Base-by-base conservation (phyloP, 2,888 invertebrate genomes). In the Thereva unica region DNA sequence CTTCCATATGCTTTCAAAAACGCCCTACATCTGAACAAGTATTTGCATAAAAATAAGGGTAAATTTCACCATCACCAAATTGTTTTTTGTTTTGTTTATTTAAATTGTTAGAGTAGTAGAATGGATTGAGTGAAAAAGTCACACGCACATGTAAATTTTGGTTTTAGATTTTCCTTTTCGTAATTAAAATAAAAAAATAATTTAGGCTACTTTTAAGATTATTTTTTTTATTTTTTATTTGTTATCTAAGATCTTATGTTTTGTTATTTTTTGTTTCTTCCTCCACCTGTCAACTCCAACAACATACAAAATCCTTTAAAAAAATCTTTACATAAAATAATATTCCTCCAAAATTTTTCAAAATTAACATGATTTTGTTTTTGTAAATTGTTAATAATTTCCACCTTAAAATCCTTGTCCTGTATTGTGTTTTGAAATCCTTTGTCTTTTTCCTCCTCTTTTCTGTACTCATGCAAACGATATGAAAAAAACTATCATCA, bases 211-310 rank as follows among this genome's bases (percentile, higher is more conserved):
- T 53, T 53, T 52, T 64, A 64, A 64, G 64, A 64, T 53, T 64
- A 50, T 53, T 64, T 76, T 74, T 73, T 70, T 73, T 76, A 76
- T 77, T 76, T 72, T 77, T 78, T 78, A 77, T 75, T 74, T 76
- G 73, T 73, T 78, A 61, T 66, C 66, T 68, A 67, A 66, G 53
- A 34, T 50, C 66, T 67, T 65, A 55, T 65, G 47, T 67, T 67
- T 69, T 54, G 64, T 65, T 67, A 38, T 68, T 66, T 67, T 64
- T 71, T 59, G 49, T 69, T 50, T 69, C 41, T 65, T 63, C 66
- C 64, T 45, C 57, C 44, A 41, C 57, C 69, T 67, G 50, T 67
- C 55, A 61, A 65, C 54, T 55, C 44, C 50, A 64, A 61, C 42
- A 61, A 35, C 47, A 47, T 10, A 38, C 55, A 47, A 12, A 50